Conservation (phyloP, 2,797 vertebrate species). For the Esox lucius region DNA sequence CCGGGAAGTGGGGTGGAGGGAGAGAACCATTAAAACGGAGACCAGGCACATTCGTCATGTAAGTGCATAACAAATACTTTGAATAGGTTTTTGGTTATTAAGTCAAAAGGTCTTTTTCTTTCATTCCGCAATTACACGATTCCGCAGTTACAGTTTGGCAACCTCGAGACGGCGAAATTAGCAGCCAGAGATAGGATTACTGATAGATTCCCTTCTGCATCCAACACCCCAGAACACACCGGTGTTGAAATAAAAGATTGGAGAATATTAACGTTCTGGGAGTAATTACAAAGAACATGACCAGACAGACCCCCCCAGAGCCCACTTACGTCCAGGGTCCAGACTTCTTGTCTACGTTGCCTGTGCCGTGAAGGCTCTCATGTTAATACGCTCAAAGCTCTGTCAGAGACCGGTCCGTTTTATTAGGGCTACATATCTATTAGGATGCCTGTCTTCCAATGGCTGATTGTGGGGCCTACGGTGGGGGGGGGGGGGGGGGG, state of each 20-base stretch:
- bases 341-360: conserved; percentile 41
- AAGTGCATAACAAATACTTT: background rate
- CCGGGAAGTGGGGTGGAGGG: conserved; percentile 11
- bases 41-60: background rate
- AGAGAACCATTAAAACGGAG: background rate
- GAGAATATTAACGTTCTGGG: conserved; percentile 2
- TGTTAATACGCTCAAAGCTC: conserved; percentile 39
- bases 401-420: conserved; percentile 39
- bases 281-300: conserved; percentile 29
- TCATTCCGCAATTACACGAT: conserved; percentile 9
- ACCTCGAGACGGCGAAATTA: conserved; percentile 36
- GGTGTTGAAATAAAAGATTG: background rate
- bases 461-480: conserved; percentile 13
- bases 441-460: conserved; percentile 50
- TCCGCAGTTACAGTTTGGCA: conserved; percentile 30
- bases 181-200: conserved; percentile 24
- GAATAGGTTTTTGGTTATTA: conserved; percentile 36
- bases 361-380: conserved; percentile 28
- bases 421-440: conserved; percentile 52
- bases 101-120: conserved; percentile 27
- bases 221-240: background rate
- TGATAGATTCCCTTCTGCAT: background rate
- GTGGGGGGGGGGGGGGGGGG: background rate
- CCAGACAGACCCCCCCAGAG: conserved; percentile 35
- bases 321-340: conserved; percentile 4